Percentiles rank a stretch among this genome's conserved stretches.
phyloP scores from a whole-genome alignment of 2,888 invertebrate genomes.

The Spisula subtruncata region DNA sequence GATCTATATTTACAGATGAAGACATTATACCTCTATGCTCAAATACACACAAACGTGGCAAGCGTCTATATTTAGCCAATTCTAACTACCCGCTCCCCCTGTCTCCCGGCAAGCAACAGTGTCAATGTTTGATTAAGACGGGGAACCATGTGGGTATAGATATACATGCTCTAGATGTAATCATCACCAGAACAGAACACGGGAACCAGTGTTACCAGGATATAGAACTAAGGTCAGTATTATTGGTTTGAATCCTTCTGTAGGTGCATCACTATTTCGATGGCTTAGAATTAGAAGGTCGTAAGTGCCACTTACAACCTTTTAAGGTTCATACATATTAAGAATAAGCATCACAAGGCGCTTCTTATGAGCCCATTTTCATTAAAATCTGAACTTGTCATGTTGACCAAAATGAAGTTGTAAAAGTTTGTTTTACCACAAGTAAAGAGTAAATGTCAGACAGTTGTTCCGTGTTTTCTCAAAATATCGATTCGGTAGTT shows the following conservation, averaged over 20 bases:
- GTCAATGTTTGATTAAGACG: conserved; percentile 80
- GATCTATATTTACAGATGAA: conserved; percentile 71
- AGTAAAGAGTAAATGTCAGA: no score
- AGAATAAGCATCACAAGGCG: no score
- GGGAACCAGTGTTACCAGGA: conserved; percentile 74
- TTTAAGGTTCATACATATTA: no score
- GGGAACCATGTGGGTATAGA: conserved; percentile 76
- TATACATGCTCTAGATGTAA: conserved; percentile 79
- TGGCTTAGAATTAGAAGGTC: no score
- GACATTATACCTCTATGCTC: conserved; percentile 81
- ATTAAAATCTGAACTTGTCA: no score
- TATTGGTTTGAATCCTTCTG: conserved; percentile 52
- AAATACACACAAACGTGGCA: conserved; percentile 77
- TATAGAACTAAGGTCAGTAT: conserved; percentile 72
- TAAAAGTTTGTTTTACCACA: no score
- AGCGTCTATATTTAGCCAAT: conserved; percentile 80
- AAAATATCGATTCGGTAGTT: no score
- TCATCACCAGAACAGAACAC: conserved; percentile 71
- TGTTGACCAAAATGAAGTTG: no score
- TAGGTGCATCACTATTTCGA: no score
- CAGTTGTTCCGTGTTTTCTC: no score
- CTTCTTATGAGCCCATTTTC: no score
- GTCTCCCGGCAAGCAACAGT: conserved; percentile 70
- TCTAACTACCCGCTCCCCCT: conserved; percentile 79
- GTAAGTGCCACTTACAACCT: no score